These are phyloP conservation scores for Strigamia crassipes DNA, from an alignment of 2,888 invertebrate genomes.

Conservation along the genomic window DNA sequence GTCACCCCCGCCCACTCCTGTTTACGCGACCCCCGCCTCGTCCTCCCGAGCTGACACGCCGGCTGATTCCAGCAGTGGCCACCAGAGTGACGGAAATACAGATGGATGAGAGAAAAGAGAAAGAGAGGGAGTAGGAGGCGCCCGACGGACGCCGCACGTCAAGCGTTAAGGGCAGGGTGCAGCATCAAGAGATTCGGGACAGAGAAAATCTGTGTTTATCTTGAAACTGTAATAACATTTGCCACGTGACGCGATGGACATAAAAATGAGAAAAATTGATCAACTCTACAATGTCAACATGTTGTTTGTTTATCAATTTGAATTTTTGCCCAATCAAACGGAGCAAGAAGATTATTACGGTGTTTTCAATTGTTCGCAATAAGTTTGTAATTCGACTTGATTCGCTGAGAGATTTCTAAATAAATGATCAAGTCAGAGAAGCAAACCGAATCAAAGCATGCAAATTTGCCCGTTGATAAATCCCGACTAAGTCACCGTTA, in stretches of 20 bases:
- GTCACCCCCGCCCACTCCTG: conserved; percentile 43
- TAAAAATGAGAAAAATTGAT: conserved; percentile 28
- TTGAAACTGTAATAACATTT: conserved; percentile 36
- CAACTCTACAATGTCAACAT: background rate
- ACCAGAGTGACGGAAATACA: background rate
- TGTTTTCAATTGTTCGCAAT: background rate
- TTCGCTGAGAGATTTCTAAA: background rate
- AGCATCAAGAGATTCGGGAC: background rate
- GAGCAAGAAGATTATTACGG: too few relatives aligned
- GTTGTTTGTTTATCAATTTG: too few relatives aligned
- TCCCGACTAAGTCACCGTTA: conserved; percentile 41
- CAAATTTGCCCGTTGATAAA: conserved; percentile 42
- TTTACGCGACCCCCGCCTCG: conserved; percentile 42
- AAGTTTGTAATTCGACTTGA: background rate
- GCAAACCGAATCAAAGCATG: conserved; percentile 24
- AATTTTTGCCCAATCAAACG: too few relatives aligned
- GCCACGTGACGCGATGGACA: background rate
- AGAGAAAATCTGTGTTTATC: conserved; percentile 32
- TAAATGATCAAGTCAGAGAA: conserved; percentile 4
- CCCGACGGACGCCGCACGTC: conserved; percentile 37
- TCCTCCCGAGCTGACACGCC: conserved; percentile 23
- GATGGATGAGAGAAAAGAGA: conserved; percentile 21
- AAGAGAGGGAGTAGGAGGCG: conserved; percentile 21
- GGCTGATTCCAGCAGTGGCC: conserved; percentile 18
- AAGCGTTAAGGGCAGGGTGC: conserved; percentile 40